Base-by-base conservation (phyloP, 1,140 invertebrate genomes). In the Heterodera schachtii region DNA sequence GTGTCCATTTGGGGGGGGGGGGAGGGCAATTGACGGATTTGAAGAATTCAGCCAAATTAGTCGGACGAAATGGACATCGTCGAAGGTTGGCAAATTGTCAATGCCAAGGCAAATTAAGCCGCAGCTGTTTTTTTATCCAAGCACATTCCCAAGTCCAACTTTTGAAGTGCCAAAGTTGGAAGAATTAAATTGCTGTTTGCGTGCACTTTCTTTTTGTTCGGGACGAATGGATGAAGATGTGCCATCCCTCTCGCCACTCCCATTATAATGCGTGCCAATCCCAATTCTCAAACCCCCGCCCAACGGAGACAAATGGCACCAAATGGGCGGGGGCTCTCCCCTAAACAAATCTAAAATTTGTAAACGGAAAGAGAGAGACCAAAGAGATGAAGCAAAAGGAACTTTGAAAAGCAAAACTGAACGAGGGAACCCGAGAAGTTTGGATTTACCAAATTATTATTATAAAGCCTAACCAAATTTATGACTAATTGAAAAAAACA, bases 1-100 rank as follows among this genome's bases (percentile, higher is more conserved):
- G 70, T 21, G 47, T 78, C 76, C 76, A 78, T 78, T 46, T n/a
- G 43, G 3, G 44, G n/a, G 19, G 49, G 44, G 71, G 71, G n/a
- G 44, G 71, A 13, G n/a, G 71, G 13, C 2, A 1, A 4, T 31
- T 31, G 31, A 31, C 31, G 31, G 31, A 31, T 31, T 31, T 1
- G 49, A 52, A 52, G 49, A 52, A 52, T 31, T 31, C 31, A 31
- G 31, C 31, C 31, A 52, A 52, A 11, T 8, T 13, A 13, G 13
- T 52, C 49, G 49, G 49, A 52, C 13, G 8, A 11, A 52, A 11
- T 6, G 49, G 52, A 11, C 52, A 52, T 8, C 52, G 9, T 52
- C 52, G 9, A 16, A 11, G 3, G 52, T 3, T 16, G 52, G 52
- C 7, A 52, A 52, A 52, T 52, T 52, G 2, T 8, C 52, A 52